A percentile compares a stretch with the other conserved stretches of the same genome.
These are phyloP conservation scores for Triplophysa tibetana DNA, from an alignment of 2,113 vertebrate genomes.

Conservation along the genomic window DNA sequence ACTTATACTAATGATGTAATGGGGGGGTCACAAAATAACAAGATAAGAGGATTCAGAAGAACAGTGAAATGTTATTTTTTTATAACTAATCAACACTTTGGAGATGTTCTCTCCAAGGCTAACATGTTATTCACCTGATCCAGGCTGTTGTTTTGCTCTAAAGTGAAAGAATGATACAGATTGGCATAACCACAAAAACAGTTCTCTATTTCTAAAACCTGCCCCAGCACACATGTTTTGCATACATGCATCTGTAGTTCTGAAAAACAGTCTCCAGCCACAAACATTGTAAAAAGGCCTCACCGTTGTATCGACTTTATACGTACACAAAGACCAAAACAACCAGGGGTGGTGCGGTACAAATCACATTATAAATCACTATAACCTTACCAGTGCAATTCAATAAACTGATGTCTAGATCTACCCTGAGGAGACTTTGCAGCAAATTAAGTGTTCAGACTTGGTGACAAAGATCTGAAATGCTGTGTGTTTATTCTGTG, in stretches of 20 bases:
- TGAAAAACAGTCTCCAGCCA: not conserved
- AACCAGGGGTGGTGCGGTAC: not conserved
- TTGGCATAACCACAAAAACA: conserved; percentile 34
- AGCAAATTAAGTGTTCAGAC: not conserved
- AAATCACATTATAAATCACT: not conserved
- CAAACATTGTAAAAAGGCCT: no score
- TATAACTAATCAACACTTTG: no score
- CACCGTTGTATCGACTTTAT: not conserved
- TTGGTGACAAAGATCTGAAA: not conserved
- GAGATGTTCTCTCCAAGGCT: not conserved
- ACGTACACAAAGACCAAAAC: not conserved
- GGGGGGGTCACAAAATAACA: no score
- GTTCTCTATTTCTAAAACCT: not conserved
- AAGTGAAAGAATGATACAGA: conserved; percentile 16
- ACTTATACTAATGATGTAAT: no score
- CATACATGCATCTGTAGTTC: not conserved
- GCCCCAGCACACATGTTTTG: not conserved
- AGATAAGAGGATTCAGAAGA: no score
- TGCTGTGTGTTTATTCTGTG: no score
- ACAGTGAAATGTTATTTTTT: no score
- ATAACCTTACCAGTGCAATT: not conserved
- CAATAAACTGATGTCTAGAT: not conserved
- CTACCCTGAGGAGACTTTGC: no score
- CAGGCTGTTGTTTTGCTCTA: not conserved
- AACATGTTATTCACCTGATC: not conserved